Base-by-base conservation (phyloP, 1,140 invertebrate species). In the Telenomus remus region DNA sequence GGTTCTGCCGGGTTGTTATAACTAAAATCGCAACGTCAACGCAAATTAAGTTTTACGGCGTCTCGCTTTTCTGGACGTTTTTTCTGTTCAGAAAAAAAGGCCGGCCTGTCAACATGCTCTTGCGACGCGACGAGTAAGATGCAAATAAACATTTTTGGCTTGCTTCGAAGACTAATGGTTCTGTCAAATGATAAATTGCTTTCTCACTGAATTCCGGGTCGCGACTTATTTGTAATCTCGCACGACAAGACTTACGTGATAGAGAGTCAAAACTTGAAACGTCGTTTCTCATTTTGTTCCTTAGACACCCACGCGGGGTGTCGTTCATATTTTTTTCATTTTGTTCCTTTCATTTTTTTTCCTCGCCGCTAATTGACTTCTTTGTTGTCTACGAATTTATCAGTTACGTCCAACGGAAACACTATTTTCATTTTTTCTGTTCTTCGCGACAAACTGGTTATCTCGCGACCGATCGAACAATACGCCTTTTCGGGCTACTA, bases 71-170 rank as follows among this genome's bases (percentile, higher is more conserved):
- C 7, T 47, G 10, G 35, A 9, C 15, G 37, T 15, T 19, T 50
- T 51, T 37, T 44, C 19, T 37, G 63, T 79, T 59, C 50, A 47
- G 16, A 12, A 50, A 56, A 56, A 76, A 78, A 80, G 80, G 76
- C 69, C 64, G 75, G 82, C 79, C 63, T 76, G 57, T 79, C 76
- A 73, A 79, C 80, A 76, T 75, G 63, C 69, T 80, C 76, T 80
- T 77, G 76, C 76, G 78, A 79, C 77, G 77, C 73, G 81, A 79
- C 80, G 80, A 81, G 78, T 69, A 64, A 79, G 78, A 84, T 83
- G 81, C 81, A 84, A 84, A 84, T 84, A 81, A 80, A 84, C 81
- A 84, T 84, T 84, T 84, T 82, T 76, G 80, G 80, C 79, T 76
- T 76, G 54, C 68, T 44, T 76, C 69, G 80, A 81, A 83, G 80